Conservation (phyloP, 2,113 vertebrate genomes). For the Lanius ludovicianus region DNA sequence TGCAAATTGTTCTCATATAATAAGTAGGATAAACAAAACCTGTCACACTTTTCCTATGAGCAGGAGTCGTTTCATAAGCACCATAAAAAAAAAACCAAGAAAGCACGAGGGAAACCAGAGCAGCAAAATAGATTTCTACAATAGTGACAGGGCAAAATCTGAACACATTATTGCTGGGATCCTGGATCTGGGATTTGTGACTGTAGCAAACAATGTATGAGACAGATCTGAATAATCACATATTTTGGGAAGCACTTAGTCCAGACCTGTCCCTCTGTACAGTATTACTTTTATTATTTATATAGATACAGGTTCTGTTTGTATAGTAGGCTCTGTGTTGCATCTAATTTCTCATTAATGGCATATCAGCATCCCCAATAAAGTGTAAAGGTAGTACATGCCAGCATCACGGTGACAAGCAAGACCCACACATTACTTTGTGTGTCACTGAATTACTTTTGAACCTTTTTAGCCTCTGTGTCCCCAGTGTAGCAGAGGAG, state of each 20-base stretch:
- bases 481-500: background rate
- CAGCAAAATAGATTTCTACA: background rate
- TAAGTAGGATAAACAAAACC: conserved; percentile 25
- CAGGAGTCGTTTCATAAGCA: background rate
- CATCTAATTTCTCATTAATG: background rate
- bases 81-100: background rate
- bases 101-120: background rate
- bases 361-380: background rate
- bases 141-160: background rate
- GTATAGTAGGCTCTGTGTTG: background rate
- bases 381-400: background rate
- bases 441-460: background rate
- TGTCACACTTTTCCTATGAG: background rate
- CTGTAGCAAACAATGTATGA: background rate
- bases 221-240: background rate
- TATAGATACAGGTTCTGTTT: background rate
- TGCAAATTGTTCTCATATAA: background rate
- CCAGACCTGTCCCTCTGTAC: background rate
- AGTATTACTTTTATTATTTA: background rate
- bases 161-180: background rate
- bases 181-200: background rate
- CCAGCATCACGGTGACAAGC: background rate
- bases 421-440: background rate
- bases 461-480: background rate
- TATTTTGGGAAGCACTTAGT: background rate